A percentile compares a stretch with the other conserved stretches of the same genome.
These are phyloP conservation scores for Sclerurus mexicanus DNA, from an alignment of 2,113 vertebrate species.

Conservation along the genomic window DNA sequence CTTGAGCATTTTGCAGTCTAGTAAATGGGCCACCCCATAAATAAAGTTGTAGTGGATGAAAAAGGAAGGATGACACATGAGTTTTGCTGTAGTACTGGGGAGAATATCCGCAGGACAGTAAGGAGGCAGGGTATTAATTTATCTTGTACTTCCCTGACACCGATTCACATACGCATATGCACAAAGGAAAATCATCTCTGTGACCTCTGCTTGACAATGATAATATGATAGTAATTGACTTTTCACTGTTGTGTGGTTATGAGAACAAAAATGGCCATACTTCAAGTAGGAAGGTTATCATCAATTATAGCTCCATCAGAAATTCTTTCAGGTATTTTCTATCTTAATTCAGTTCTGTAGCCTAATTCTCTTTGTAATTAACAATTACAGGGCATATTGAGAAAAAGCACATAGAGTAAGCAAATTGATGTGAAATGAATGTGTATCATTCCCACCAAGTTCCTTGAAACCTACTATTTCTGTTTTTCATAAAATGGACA, in stretches of 20 bases:
- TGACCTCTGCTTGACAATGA: background rate
- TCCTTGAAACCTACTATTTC: conserved; percentile 44
- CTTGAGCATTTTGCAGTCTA: background rate
- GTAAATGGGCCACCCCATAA: background rate
- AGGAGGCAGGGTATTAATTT: background rate
- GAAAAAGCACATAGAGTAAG: background rate
- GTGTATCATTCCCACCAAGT: background rate
- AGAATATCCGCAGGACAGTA: background rate
- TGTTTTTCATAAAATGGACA: conserved; percentile 9
- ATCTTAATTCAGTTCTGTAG: conserved; percentile 5
- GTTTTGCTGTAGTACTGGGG: background rate
- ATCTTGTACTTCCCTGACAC: background rate
- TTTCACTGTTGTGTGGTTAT: background rate
- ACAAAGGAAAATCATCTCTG: background rate
- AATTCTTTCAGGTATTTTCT: conserved; percentile 35
- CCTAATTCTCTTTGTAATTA: conserved; percentile 41
- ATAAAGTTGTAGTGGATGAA: background rate
- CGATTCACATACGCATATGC: background rate
- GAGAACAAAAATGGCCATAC: background rate
- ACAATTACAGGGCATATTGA: background rate
- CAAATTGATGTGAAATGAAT: background rate
- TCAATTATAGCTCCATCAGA: background rate
- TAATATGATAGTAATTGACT: background rate
- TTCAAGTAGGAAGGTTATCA: background rate
- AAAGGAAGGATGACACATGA: background rate